phyloP scores from a whole-genome alignment of 2,888 invertebrate species.

The Apodemia mormo region DNA sequence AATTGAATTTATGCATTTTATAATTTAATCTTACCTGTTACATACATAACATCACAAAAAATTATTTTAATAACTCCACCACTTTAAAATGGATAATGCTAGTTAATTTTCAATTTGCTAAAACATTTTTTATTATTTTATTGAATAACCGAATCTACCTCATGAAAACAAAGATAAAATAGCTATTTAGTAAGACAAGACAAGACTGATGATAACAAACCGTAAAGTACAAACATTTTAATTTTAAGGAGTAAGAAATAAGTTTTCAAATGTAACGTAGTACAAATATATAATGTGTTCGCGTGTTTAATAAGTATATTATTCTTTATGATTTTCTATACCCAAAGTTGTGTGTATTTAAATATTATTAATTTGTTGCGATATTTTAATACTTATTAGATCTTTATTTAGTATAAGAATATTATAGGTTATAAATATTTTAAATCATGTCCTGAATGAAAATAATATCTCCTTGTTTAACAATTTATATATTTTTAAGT shows the following conservation, averaged over 20 bases:
- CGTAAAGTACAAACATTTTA: conserved; percentile 66
- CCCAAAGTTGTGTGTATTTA: conserved; percentile 80
- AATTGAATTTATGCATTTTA: background rate
- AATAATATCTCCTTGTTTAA: conserved; percentile 6
- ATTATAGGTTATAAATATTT: conserved; percentile 52
- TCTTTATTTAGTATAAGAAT: conserved; percentile 48
- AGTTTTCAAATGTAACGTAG: conserved; percentile 70
- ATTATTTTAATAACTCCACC: background rate
- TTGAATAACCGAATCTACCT: conserved; percentile 55
- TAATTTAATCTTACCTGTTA: background rate
- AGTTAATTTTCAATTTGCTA: conserved; percentile 13
- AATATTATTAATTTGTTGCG: conserved; percentile 71
- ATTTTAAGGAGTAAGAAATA: conserved; percentile 48
- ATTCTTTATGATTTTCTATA: conserved; percentile 63
- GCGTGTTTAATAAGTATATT: conserved; percentile 71
- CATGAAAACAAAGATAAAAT: conserved; percentile 43
- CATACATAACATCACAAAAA: background rate
- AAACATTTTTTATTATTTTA: conserved; percentile 24
- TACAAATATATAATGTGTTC: conserved; percentile 77
- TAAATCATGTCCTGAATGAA: conserved; percentile 50
- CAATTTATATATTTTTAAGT: background rate
- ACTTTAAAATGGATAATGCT: background rate
- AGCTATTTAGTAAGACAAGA: conserved; percentile 43
- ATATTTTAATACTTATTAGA: conserved; percentile 66
- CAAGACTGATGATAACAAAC: conserved; percentile 78